These are phyloP conservation scores for Cyanistes caeruleus DNA, from an alignment of 2,113 vertebrate genomes.

Conservation along the genomic window DNA sequence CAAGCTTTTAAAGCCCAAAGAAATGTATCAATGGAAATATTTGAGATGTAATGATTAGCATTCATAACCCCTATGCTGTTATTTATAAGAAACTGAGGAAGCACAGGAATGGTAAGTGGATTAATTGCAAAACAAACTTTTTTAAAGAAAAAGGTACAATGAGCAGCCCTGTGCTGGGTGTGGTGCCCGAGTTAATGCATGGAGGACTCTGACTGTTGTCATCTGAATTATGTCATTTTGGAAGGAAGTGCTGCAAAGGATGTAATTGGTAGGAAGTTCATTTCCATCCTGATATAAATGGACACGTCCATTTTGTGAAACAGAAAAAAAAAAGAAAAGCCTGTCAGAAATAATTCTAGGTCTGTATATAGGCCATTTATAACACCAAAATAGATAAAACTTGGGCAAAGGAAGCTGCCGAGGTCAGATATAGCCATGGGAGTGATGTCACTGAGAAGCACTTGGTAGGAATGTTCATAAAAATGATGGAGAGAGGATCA, in stretches of 20 bases:
- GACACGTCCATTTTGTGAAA: not conserved
- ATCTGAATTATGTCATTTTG: not conserved
- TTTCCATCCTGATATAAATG: not conserved
- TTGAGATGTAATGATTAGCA: not conserved
- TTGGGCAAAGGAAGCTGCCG: not conserved
- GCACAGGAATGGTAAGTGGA: not conserved
- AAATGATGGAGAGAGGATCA: not conserved
- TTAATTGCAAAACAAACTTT: not conserved
- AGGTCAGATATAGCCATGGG: not conserved
- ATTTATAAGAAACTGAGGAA: not conserved
- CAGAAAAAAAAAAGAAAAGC: not conserved
- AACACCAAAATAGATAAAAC: conserved; percentile 1
- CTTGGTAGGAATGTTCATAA: not conserved
- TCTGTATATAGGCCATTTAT: not conserved
- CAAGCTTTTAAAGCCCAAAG: not conserved
- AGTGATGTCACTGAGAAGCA: not conserved
- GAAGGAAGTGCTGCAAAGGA: not conserved
- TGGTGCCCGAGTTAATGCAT: not conserved
- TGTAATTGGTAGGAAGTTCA: not conserved
- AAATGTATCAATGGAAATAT: not conserved
- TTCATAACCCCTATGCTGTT: not conserved
- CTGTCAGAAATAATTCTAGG: not conserved
- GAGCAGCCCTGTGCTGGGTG: not conserved
- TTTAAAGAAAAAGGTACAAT: not conserved
- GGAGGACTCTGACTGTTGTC: not conserved